Percentiles rank a stretch among this genome's conserved stretches.
phyloP scores from a whole-genome alignment of 2,797 vertebrate genomes.

The Novumbra hubbsi region DNA sequence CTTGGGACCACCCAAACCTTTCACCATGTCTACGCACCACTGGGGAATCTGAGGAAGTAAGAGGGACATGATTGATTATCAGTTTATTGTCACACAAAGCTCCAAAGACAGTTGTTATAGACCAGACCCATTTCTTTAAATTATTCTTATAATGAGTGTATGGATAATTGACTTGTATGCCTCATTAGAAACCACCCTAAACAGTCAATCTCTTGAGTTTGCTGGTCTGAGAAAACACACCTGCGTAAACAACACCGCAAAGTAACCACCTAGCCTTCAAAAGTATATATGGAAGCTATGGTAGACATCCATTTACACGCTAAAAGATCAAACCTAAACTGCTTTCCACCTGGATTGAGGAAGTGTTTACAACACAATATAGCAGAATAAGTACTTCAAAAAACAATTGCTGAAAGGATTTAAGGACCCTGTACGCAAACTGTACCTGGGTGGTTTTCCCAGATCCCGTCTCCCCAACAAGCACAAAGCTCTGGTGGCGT shows the following conservation, averaged over 20 bases:
- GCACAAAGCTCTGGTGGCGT: slow-evolving; percentile 89
- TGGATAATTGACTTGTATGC: background rate
- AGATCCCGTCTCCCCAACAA: slow-evolving; percentile 95
- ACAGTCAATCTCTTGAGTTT: background rate
- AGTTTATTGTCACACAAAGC: background rate
- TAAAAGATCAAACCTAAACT: too few species aligned
- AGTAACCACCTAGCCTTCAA: background rate
- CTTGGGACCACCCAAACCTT: slow-evolving; percentile 83
- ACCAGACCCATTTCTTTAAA: background rate
- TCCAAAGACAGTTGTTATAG: background rate
- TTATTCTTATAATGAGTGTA: too few species aligned
- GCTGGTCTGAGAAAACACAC: background rate
- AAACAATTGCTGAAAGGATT: background rate
- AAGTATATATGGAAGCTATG: background rate
- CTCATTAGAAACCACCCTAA: background rate
- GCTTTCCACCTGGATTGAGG: too few species aligned
- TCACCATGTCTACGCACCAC: slow-evolving; percentile 95
- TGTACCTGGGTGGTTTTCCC: slow-evolving; percentile 96
- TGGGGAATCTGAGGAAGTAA: slow-evolving; percentile 85
- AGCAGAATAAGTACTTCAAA: too few species aligned
- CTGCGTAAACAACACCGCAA: background rate
- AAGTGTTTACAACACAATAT: too few species aligned
- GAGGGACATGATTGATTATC: background rate
- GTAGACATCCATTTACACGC: too few species aligned
- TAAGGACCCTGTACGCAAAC: background rate